Conservation (phyloP, 2,797 vertebrate genomes). For the Cygnus olor region DNA sequence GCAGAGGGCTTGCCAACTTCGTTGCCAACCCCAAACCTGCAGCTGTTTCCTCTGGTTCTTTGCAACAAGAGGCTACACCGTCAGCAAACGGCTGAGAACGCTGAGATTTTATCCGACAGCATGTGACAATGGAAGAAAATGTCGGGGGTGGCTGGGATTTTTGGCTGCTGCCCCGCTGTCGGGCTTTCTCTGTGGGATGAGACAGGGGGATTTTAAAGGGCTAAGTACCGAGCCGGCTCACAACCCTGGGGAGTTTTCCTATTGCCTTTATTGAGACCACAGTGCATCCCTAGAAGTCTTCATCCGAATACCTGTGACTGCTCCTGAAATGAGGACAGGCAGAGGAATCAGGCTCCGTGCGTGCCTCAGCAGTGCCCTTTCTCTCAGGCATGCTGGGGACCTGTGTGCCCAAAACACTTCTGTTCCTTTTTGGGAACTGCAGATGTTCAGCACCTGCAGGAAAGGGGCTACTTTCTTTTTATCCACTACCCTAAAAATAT, state of each 20-base stretch:
- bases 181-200: not conserved
- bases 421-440: not conserved
- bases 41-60: too few species aligned
- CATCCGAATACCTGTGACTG: not conserved
- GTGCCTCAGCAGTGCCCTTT: not conserved
- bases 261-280: not conserved
- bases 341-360: not conserved
- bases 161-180: not conserved
- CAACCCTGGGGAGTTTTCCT: not conserved
- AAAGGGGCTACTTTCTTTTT: not conserved
- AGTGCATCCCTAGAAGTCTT: not conserved
- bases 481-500: not conserved
- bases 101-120: not conserved
- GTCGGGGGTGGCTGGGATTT: not conserved
- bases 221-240: accelerated
- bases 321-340: not conserved
- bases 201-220: not conserved
- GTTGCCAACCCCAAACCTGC: not conserved
- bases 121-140: not conserved
- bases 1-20: not conserved
- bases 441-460: not conserved
- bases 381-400: not conserved
- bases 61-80: accelerated
- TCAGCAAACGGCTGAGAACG: not conserved
- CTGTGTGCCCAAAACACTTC: not conserved